A percentile compares a stretch with the other conserved stretches of the same genome.
Evolutionary conservation across 2,888 invertebrate genomes (phyloP).

Genomic region (Anthrax anthrax): DNA sequence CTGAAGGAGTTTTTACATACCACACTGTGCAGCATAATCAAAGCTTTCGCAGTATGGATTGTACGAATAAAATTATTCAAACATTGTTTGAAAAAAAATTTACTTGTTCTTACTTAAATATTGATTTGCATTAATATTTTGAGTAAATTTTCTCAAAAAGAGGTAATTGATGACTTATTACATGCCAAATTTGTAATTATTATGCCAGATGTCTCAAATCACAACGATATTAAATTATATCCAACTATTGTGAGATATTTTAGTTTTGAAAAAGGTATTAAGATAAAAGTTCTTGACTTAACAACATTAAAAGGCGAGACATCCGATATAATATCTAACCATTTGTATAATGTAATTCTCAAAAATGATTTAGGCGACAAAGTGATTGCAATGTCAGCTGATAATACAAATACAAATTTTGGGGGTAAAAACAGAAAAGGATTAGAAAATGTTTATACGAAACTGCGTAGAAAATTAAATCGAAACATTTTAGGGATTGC

Average conservation of each 20-base stretch:
- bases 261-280: no score
- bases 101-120: conserved; percentile 1
- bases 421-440: no score
- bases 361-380: no score
- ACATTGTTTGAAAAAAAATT: conserved; percentile 5
- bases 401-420: no score
- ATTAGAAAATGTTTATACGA: no score
- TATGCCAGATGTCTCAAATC: conserved; percentile 12
- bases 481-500: no score
- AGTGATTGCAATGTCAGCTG: no score
- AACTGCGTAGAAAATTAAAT: no score
- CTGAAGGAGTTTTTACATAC: conserved; percentile 7
- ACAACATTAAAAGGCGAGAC: no score
- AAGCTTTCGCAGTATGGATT: conserved; percentile 10
- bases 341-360: no score
- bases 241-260: conserved; percentile 7
- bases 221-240: conserved; percentile 14
- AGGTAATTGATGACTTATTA: neutral
- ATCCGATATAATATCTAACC: no score
- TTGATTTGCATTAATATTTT: neutral
- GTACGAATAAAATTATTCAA: conserved; percentile 5
- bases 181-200: conserved; percentile 3
- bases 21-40: conserved; percentile 9
- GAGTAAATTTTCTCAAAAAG: neutral
- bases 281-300: no score